Evolutionary conservation across 2,113 vertebrate genomes (phyloP).

Genomic region (Aythya baeri): DNA sequence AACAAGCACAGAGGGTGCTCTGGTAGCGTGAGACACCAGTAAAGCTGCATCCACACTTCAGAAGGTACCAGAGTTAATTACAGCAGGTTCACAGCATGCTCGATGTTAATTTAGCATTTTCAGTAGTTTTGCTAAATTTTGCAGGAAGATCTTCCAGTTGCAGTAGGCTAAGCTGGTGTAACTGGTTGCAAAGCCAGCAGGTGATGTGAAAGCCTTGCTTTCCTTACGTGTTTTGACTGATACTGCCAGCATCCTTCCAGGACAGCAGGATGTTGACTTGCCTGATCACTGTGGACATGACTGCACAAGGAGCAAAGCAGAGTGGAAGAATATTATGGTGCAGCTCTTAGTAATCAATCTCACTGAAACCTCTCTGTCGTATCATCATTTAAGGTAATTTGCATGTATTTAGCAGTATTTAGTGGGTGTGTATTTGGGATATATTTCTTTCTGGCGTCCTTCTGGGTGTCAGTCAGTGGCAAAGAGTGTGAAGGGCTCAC

Average conservation of each 20-base stretch:
- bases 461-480: neutral
- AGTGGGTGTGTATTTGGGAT: neutral
- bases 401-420: neutral
- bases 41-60: neutral
- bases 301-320: neutral
- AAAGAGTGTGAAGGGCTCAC: neutral
- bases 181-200: neutral
- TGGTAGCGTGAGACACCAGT: neutral
- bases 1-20: neutral
- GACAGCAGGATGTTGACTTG: neutral
- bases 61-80: neutral
- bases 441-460: neutral
- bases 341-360: neutral
- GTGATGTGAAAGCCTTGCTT: neutral
- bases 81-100: neutral
- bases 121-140: neutral
- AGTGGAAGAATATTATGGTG: neutral
- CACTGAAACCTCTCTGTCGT: neutral
- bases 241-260: neutral
- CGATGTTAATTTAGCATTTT: neutral
- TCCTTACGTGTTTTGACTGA: neutral
- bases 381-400: neutral
- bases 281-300: rapidly evolving
- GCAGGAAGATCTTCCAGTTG: neutral
- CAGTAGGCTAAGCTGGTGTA: neutral